Conservation (phyloP, 2,888 invertebrate genomes). For the Pedicia rivosa region DNA sequence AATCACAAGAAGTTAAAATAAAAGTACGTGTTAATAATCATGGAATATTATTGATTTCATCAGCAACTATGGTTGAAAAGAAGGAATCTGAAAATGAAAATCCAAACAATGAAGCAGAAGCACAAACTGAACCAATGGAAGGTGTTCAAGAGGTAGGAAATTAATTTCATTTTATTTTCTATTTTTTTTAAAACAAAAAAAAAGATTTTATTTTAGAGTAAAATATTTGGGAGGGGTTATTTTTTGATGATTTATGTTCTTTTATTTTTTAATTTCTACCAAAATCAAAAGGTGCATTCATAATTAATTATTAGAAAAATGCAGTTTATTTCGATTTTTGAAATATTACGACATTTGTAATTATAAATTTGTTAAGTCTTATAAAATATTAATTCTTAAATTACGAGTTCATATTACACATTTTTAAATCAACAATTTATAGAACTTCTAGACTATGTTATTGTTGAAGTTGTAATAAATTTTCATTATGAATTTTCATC, state of each 20-base stretch:
- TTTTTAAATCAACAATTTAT: no score
- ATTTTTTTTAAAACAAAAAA: background rate
- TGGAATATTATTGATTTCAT: constrained; percentile 77
- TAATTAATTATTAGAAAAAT: no score
- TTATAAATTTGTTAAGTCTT: no score
- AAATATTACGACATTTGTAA: no score
- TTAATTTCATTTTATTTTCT: constrained; percentile 2
- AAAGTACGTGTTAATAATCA: constrained; percentile 89
- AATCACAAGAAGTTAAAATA: constrained; percentile 89
- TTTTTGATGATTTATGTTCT: background rate
- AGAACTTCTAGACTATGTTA: no score
- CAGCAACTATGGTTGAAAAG: constrained; percentile 70
- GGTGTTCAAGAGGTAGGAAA: constrained; percentile 34
- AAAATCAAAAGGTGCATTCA: no score
- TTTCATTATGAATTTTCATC: no score
- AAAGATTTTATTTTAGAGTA: background rate
- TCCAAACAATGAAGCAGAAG: constrained; percentile 17
- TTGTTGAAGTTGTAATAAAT: no score
- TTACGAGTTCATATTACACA: no score
- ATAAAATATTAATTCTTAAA: no score
- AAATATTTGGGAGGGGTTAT: background rate
- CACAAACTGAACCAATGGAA: constrained; percentile 31
- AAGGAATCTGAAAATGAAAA: constrained; percentile 38
- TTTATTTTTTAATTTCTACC: no score
- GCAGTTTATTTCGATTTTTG: no score